Base-by-base conservation (phyloP, 2,888 invertebrate species). In the Megastigmus dorsalis region DNA sequence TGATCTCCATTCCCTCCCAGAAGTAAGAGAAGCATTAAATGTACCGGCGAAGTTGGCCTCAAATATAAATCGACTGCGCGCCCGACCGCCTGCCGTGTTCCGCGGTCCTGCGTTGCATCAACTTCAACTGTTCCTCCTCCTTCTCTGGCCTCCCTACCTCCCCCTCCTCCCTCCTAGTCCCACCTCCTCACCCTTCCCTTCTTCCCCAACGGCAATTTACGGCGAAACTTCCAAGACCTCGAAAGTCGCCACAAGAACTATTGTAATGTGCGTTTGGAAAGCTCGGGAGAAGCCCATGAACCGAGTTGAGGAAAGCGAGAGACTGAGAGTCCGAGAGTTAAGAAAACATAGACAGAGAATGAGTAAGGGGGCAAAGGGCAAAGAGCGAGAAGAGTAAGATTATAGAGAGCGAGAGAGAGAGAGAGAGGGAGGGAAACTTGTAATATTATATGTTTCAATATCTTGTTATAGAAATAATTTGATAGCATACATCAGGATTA, bases 41-140 rank as follows among this genome's bases (percentile, higher is more conserved):
- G 45, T 68, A 38, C 65, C 70, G 33, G 48, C 57, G 71, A 74
- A 63, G 52, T 65, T 71, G 33, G 26, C 18, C 65, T 70, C 52
- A 71, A 75, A 75, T 75, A 77, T 78, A 78, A 80, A 79, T 79
- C 74, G 75, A 77, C 70, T 77, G 71, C 59, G 71, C 59, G 74
- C 36, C 15, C 15, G 10, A 38, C 43, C 15, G 43, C 7, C 33
- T 13, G 33, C 15, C 15, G 7, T 9, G 41, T 38, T 38, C 10
- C 23, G 52, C 9, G 18, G 9, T 28, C 15, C 54, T 55, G 70
- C 77, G 76, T 78, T 78, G 72, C 74, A 77, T 79, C 81, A 76
- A 79, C 74, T 79, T 76, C 65, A 72, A 71, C 60, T 28, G 66
- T 28, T 48, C 23, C 20, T 23, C 36, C 54, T 28, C 28, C n/a